Evolutionary conservation across 2,113 vertebrate genomes (phyloP).

Genomic region (Siniperca knerii): DNA sequence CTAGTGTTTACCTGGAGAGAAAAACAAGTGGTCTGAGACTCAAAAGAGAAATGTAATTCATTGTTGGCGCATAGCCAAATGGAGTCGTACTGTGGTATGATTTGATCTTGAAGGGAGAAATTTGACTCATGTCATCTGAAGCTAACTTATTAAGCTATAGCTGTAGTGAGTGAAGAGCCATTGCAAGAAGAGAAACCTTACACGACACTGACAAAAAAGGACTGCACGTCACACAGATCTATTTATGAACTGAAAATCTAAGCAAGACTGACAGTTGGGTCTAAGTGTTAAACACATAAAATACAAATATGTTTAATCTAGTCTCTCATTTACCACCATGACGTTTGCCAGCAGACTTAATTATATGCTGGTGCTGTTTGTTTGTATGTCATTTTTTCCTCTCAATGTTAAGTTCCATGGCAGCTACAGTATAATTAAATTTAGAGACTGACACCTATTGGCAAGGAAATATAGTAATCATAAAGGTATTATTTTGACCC

Average conservation of each 20-base stretch:
- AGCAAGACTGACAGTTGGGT: background rate
- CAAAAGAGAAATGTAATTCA: background rate
- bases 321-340: constrained; percentile 58
- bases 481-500: constrained; percentile 20
- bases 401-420: background rate
- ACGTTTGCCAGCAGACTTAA: constrained; percentile 48
- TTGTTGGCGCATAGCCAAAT: background rate
- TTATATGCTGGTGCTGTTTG: constrained; percentile 43
- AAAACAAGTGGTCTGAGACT: background rate
- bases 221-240: constrained; percentile 6
- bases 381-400: constrained; percentile 6
- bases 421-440: constrained; percentile 31
- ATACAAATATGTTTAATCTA: constrained; percentile 29
- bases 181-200: constrained; percentile 18
- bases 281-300: constrained; percentile 18
- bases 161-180: background rate
- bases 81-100: background rate
- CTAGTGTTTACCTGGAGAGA: no score
- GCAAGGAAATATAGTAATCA: constrained; percentile 33
- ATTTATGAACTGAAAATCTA: constrained; percentile 51
- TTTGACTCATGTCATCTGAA: constrained; percentile 29
- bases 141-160: background rate
- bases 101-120: background rate
- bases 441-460: constrained; percentile 43
- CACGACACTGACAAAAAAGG: constrained; percentile 8